Base-by-base conservation (phyloP, 2,113 vertebrate species). In the Hyaena hyaena region DNA sequence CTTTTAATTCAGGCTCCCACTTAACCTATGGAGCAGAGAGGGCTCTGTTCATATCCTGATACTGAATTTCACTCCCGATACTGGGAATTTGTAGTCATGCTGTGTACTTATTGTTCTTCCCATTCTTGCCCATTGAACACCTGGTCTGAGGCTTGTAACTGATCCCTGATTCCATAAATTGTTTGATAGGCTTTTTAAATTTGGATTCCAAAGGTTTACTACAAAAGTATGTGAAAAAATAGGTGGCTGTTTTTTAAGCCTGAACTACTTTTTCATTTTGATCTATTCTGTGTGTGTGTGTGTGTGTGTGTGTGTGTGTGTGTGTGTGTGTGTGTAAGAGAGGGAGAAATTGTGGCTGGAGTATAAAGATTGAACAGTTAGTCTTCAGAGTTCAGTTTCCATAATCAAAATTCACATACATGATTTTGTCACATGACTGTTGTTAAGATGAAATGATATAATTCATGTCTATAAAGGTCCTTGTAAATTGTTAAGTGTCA, bases 221-320 rank as follows among this genome's bases (percentile, higher is more conserved):
- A 6, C 2, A 74, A 53, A 31, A 45, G 1, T 79, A 39, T 79
- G 4, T 79, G 11, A 61, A 35, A 58, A 97, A 88, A 33, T 16
- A 31, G 26, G 31, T 80, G 26, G 15, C 33, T 55, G 10, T 16
- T 93, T 95, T 90, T 39, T 45, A 97, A 85, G 11, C 48, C 33
- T 88, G 26, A 35, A 88, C 71, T 24, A 63, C 8, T 69, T 86
- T 92, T 92, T 92, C 11, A 63, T 88, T 94, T 91, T 66, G 63
- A 28, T 69, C 1, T 69, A 14, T 88, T 83, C 35, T 83, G 17
- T n/a, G 24, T 74, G 12, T 85, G 28, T 71, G 28, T 90, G 31
- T 92, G n/a, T 73, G 55, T 76, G 65, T 81, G 26, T 88, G 35
- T 61, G 16, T n/a, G 65, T 73, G 61, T 31, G 31, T n/a, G 14